These are phyloP conservation scores for Drosophila nasuta DNA, from an alignment of 1,140 invertebrate genomes.

Conservation along the genomic window DNA sequence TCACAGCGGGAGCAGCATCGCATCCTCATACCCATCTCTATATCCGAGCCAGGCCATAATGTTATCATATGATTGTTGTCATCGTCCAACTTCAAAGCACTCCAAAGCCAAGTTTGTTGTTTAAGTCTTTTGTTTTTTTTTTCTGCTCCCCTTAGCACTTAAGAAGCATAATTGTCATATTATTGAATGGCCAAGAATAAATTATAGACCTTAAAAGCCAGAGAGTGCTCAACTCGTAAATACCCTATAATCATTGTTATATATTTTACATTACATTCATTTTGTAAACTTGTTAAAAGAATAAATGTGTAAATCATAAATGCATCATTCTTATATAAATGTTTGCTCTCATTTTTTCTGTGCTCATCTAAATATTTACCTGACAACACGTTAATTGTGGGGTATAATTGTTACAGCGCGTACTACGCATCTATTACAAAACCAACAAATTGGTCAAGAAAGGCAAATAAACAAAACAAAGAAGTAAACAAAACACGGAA, in stretches of 20 bases:
- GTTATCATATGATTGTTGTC: background rate
- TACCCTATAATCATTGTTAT: background rate
- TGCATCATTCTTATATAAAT: too few relatives aligned
- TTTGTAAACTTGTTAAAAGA: background rate
- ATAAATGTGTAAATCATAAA: background rate
- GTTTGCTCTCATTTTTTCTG: background rate
- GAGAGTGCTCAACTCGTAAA: background rate
- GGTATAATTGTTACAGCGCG: slow-evolving; percentile 16
- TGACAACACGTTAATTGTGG: slow-evolving; percentile 5
- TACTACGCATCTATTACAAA: slow-evolving; percentile 21
- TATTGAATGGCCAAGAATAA: slow-evolving; percentile 12
- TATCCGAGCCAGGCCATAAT: slow-evolving; percentile 64
- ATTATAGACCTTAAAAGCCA: background rate
- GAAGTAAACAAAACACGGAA: slow-evolving; percentile 20
- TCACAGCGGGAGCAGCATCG: slow-evolving; percentile 16
- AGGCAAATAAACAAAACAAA: slow-evolving; percentile 41
- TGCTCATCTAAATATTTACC: slow-evolving; percentile 16
- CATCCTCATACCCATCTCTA: slow-evolving; percentile 55
- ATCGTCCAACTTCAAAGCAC: background rate
- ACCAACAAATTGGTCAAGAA: slow-evolving; percentile 17
- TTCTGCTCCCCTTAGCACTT: background rate
- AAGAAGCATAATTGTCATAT: slow-evolving; percentile 3
- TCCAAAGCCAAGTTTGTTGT: slow-evolving; percentile 28
- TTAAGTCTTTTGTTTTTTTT: slow-evolving; percentile 43
- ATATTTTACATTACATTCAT: too few relatives aligned